Evolutionary conservation across 2,113 vertebrate species (phyloP).

Genomic region (Paedocypris sp.): DNA sequence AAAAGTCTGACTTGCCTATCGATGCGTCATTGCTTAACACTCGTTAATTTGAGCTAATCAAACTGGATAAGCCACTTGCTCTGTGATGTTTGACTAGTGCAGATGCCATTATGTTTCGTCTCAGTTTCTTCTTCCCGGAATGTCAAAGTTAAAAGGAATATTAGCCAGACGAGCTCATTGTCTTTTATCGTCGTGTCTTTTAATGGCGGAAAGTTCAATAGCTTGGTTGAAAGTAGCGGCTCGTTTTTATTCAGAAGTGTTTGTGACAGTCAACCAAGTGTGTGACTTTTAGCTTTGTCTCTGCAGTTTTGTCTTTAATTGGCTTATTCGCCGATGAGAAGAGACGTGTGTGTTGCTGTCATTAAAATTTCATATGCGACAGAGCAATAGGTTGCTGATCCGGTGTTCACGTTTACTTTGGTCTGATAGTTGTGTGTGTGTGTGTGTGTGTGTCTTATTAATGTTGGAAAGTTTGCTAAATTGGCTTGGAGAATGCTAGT

Average conservation of each 20-base stretch:
- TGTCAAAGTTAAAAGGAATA: constrained; percentile 1
- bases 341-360: not conserved
- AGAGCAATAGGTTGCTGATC: not conserved
- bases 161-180: not conserved
- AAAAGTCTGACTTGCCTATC: not conserved
- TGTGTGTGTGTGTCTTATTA: too few relatives aligned
- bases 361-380: constrained; percentile 1
- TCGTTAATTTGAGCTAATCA: constrained; percentile 3
- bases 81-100: not conserved
- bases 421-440: too few relatives aligned
- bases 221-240: not conserved
- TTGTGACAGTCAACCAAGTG: not conserved
- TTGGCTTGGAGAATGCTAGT: too few relatives aligned
- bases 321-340: not conserved
- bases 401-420: not conserved
- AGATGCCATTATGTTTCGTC: too few relatives aligned
- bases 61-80: not conserved
- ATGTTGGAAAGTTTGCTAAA: too few relatives aligned
- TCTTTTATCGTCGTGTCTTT: not conserved
- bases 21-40: not conserved
- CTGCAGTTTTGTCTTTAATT: not conserved
- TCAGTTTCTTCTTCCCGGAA: not conserved
- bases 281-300: not conserved
- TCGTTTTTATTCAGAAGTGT: not conserved
- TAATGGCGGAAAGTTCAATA: not conserved